Conservation (phyloP, 1,140 invertebrate species). For the Cydia fagiglandana region DNA sequence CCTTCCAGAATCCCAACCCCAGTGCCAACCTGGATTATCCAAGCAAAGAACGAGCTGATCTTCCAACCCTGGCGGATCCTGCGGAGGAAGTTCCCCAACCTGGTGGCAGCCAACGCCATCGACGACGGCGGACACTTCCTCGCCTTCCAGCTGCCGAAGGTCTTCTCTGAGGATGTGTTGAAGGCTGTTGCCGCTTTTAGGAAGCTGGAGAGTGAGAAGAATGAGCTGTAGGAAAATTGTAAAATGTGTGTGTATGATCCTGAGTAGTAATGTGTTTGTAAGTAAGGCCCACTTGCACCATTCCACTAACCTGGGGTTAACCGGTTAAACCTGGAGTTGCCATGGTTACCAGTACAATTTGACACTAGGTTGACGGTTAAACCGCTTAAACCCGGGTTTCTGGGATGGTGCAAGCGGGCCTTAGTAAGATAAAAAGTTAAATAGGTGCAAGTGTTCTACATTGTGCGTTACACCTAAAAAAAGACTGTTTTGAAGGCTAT, state of each 20-base stretch:
- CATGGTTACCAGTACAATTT: too few relatives aligned
- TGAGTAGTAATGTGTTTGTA: too few relatives aligned
- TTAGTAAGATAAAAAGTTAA: too few relatives aligned
- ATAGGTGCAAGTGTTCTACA: too few relatives aligned
- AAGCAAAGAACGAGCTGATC: constrained; percentile 80
- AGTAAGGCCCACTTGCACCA: too few relatives aligned
- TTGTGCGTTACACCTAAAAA: too few relatives aligned
- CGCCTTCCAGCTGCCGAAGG: constrained; percentile 84
- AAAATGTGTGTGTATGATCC: too few relatives aligned
- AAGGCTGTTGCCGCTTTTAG: constrained; percentile 50
- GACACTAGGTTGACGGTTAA: too few relatives aligned
- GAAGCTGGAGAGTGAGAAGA: constrained; percentile 49
- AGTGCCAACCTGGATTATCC: constrained; percentile 80
- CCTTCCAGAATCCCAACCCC: constrained; percentile 72
- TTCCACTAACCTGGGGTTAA: too few relatives aligned
- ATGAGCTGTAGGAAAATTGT: constrained; percentile 56
- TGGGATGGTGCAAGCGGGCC: too few relatives aligned
- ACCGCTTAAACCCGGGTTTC: too few relatives aligned
- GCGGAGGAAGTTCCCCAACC: constrained; percentile 74
- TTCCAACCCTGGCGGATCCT: constrained; percentile 76
- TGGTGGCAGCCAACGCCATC: constrained; percentile 78
- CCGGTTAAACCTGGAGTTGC: too few relatives aligned
- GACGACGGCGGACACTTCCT: constrained; percentile 87
- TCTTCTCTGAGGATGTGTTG: constrained; percentile 81
- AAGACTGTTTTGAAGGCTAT: constrained; percentile 57